These are phyloP conservation scores for Lepus timidus DNA, from an alignment of 2,113 vertebrate genomes.

Conservation along the genomic window DNA sequence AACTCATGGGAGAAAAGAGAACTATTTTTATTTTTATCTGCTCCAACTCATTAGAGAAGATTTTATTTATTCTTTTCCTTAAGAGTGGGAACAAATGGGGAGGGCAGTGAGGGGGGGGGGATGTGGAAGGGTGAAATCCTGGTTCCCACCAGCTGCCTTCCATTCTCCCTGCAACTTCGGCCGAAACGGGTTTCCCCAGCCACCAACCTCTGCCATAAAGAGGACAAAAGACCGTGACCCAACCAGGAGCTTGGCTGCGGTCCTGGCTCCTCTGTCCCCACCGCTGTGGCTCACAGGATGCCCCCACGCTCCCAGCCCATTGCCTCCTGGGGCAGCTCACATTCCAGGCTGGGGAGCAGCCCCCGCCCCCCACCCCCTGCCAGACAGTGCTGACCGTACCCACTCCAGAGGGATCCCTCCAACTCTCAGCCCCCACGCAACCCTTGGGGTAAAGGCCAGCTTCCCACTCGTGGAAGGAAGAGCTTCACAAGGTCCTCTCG, in stretches of 20 bases:
- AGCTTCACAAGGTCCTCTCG: background rate
- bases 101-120: background rate
- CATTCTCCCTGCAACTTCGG: conserved; percentile 12
- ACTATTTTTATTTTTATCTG: conserved; percentile 69
- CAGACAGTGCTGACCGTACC: background rate
- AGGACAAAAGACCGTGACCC: background rate
- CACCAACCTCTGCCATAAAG: background rate
- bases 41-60: conserved; percentile 29
- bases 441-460: background rate
- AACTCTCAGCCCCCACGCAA: background rate
- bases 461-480: background rate
- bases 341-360: background rate
- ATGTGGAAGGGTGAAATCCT: conserved; percentile 10
- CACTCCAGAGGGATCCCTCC: background rate
- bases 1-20: conserved; percentile 43
- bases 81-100: conserved; percentile 18
- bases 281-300: background rate
- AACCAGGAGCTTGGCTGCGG: conserved; percentile 10
- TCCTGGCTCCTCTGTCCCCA: background rate
- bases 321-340: background rate
- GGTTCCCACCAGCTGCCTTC: background rate
- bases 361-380: background rate
- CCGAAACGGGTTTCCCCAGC: conserved; percentile 30
- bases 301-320: background rate
- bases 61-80: background rate